Conservation (phyloP, 1,140 invertebrate species). For the Nixonia krombeini region DNA sequence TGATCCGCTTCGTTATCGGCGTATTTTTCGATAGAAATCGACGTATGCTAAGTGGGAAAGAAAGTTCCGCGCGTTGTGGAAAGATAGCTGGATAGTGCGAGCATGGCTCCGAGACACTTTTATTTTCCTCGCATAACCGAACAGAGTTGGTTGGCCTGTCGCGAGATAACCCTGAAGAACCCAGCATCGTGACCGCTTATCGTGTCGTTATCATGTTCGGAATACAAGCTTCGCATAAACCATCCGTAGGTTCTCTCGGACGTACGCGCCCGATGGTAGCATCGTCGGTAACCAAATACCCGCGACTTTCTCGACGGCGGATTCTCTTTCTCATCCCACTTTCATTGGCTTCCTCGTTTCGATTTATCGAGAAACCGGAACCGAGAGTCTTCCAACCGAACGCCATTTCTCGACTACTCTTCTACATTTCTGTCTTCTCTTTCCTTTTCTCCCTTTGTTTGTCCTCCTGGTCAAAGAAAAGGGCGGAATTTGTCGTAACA, state of each 20-base stretch:
- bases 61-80: constrained; percentile 44
- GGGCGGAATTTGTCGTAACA: too few relatives aligned
- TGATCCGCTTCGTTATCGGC: background rate
- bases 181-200: constrained; percentile 58
- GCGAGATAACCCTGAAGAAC: constrained; percentile 60
- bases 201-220: constrained; percentile 52
- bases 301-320: constrained; percentile 48
- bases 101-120: constrained; percentile 40
- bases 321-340: constrained; percentile 62
- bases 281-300: constrained; percentile 55
- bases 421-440: background rate
- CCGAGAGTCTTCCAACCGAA: constrained; percentile 42
- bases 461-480: too few relatives aligned
- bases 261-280: constrained; percentile 38
- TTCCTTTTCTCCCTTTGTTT: too few relatives aligned
- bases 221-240: constrained; percentile 46
- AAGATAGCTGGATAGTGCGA: constrained; percentile 43
- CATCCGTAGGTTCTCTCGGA: constrained; percentile 21
- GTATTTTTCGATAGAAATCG: constrained; percentile 28
- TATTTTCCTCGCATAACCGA: constrained; percentile 26
- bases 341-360: constrained; percentile 66
- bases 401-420: background rate
- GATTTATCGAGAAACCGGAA: constrained; percentile 69
- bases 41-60: constrained; percentile 37
- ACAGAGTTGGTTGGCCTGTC: constrained; percentile 59